Conservation (phyloP, 2,113 vertebrate genomes). For the Speoplatyrhinus poulsoni region DNA sequence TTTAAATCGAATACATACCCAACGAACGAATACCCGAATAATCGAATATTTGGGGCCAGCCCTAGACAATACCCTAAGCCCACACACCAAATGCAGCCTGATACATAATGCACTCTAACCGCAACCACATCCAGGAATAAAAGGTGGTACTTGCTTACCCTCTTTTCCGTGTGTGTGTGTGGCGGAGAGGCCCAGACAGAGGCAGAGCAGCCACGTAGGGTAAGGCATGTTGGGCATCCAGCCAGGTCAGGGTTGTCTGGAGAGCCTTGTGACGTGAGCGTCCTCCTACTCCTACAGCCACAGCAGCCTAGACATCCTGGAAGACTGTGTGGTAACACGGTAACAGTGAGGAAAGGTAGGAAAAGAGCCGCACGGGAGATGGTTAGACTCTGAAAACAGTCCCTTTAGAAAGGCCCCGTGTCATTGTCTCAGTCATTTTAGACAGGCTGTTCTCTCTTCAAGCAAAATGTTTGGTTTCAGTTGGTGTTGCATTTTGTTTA, state of each 20-base stretch:
- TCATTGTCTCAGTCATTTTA: too few relatives aligned
- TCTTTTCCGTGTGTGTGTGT: conserved; percentile 24
- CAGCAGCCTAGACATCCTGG: conserved; percentile 35
- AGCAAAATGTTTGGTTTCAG: too few relatives aligned
- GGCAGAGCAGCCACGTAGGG: conserved; percentile 40
- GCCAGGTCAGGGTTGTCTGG: conserved; percentile 3
- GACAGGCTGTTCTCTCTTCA: too few relatives aligned
- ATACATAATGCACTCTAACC: too few relatives aligned
- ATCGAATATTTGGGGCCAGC: too few relatives aligned
- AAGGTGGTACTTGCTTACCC: conserved; percentile 38
- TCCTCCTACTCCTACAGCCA: conserved; percentile 32
- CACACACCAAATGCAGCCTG: too few relatives aligned
- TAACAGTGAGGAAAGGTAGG: neutral
- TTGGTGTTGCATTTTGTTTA: too few relatives aligned
- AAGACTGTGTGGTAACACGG: conserved; percentile 1
- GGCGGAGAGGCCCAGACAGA: conserved; percentile 34
- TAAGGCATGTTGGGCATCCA: conserved; percentile 6
- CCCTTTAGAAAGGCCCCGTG: too few relatives aligned
- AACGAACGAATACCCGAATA: too few relatives aligned
- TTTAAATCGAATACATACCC: too few relatives aligned
- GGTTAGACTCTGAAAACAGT: neutral
- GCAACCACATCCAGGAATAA: too few relatives aligned
- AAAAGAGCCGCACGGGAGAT: conserved; percentile 13
- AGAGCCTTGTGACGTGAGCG: conserved; percentile 8
- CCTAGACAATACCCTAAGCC: too few relatives aligned